Evolutionary conservation across 1,140 invertebrate genomes (phyloP).

Genomic region (Caenorhabditis inopinata): DNA sequence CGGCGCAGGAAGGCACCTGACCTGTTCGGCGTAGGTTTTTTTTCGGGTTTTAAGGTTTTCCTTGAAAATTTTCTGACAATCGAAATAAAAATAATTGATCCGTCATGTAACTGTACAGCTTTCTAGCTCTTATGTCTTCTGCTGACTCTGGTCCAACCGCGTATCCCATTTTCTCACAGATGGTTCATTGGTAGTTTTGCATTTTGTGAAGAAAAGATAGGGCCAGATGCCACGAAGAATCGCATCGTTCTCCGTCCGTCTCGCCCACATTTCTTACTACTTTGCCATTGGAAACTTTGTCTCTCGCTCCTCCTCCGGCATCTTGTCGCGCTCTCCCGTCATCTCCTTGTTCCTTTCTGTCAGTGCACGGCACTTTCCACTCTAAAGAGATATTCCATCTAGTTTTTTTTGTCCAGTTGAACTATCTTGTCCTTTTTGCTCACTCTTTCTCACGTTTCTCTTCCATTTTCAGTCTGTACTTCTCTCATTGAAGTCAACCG

Average conservation of each 20-base stretch:
- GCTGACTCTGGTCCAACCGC: too few relatives aligned
- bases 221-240: background rate
- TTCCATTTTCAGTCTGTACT: slow-evolving; percentile 24
- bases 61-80: too few relatives aligned
- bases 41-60: background rate
- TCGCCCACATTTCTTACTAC: slow-evolving; percentile 20
- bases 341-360: slow-evolving; percentile 15
- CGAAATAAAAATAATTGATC: too few relatives aligned
- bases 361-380: background rate
- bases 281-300: slow-evolving; percentile 28
- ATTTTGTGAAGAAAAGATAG: background rate
- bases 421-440: slow-evolving; percentile 14
- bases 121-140: too few relatives aligned
- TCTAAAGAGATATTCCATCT: background rate
- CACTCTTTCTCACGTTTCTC: background rate
- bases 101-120: too few relatives aligned
- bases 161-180: background rate
- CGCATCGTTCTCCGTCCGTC: background rate
- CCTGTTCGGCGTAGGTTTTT: background rate
- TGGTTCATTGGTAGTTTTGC: slow-evolving; percentile 16
- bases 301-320: slow-evolving; percentile 16
- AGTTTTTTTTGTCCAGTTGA: background rate
- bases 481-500: slow-evolving; percentile 16
- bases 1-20: slow-evolving; percentile 15
- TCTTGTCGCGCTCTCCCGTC: background rate